Evolutionary conservation across 2,113 vertebrate genomes (phyloP).

Genomic region (Talpa occidentalis): DNA sequence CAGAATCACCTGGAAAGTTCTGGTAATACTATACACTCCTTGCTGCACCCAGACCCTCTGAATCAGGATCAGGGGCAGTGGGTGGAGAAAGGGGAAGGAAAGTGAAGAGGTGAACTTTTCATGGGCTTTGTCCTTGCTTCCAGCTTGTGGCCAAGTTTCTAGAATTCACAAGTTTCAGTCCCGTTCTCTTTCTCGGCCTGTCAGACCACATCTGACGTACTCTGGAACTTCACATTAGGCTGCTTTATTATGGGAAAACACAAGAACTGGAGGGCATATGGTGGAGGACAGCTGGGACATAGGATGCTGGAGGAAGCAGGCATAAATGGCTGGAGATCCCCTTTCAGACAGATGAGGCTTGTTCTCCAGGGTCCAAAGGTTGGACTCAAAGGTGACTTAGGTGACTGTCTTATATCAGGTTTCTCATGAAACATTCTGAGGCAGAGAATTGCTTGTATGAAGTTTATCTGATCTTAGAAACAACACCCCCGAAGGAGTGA

Average conservation of each 20-base stretch:
- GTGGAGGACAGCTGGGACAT: not conserved
- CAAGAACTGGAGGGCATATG: not conserved
- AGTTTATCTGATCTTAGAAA: not conserved
- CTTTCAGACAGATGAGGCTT: not conserved
- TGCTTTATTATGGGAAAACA: not conserved
- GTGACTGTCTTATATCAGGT: not conserved
- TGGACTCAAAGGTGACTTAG: not conserved
- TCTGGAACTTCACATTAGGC: not conserved
- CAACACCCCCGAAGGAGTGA: not conserved
- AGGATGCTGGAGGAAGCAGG: not conserved
- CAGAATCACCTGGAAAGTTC: not conserved
- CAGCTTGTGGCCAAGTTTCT: not conserved
- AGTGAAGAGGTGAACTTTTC: not conserved
- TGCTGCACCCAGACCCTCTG: not conserved
- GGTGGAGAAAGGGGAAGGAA: not conserved
- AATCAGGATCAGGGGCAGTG: not conserved
- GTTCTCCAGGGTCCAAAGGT: not conserved
- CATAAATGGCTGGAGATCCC: not conserved
- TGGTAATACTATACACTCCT: not conserved
- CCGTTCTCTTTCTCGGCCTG: not conserved
- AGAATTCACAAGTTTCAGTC: not conserved
- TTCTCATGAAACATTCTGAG: slow-evolving; percentile 3
- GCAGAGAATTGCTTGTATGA: not conserved
- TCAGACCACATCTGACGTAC: not conserved
- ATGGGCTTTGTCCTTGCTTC: not conserved